Evolutionary conservation across 2,797 vertebrate genomes (phyloP).

Genomic region (Molossus alvarezi): DNA sequence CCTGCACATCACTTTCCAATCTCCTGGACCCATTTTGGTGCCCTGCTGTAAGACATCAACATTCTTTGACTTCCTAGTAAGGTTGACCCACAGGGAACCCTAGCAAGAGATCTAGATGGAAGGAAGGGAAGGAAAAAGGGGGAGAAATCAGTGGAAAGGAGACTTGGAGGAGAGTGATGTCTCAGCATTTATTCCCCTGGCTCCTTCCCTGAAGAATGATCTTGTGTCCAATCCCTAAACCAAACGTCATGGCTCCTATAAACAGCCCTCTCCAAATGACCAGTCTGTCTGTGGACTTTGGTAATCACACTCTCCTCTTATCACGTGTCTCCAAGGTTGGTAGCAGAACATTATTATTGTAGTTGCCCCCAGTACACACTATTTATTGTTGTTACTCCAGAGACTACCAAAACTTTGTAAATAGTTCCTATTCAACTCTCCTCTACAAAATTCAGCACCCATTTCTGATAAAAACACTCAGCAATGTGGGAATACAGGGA

Average conservation of each 20-base stretch:
- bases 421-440: neutral
- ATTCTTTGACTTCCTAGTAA: neutral
- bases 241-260: neutral
- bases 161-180: neutral
- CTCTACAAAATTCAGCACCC: too few species aligned
- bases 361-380: neutral
- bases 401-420: neutral
- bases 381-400: neutral
- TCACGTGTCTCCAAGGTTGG: neutral
- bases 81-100: neutral
- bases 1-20: neutral
- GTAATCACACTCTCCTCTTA: neutral
- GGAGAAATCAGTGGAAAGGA: neutral
- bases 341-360: neutral
- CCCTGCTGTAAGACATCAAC: neutral
- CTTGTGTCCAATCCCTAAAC: neutral
- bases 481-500: too few species aligned
- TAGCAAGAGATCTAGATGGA: neutral
- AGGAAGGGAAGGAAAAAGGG: accelerated
- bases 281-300: neutral
- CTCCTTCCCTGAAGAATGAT: neutral
- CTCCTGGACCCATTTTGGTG: neutral
- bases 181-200: neutral
- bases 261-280: neutral
- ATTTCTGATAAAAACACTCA: too few species aligned